Conservation (phyloP, 2,888 invertebrate species). For the Nephrocerus scutellatus region DNA sequence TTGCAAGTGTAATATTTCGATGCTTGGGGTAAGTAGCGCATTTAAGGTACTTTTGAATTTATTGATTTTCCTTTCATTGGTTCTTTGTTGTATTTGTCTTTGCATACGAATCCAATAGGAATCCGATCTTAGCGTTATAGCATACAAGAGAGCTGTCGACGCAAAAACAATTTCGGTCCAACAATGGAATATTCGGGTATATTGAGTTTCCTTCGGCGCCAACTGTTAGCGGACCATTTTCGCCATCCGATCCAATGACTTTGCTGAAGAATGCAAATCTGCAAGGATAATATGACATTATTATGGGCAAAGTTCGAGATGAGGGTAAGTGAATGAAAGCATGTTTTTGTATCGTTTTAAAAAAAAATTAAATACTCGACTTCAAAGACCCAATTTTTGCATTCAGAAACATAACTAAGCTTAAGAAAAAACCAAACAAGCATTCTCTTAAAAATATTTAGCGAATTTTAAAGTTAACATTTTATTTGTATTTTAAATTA, state of each 20-base stretch:
- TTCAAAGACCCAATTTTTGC: not conserved
- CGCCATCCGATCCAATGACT: constrained; percentile 79
- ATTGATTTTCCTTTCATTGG: not conserved
- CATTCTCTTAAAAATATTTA: no score
- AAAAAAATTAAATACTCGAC: not conserved
- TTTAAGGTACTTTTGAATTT: no score
- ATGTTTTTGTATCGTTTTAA: not conserved
- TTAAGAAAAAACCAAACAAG: no score
- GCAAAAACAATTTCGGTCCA: constrained; percentile 79
- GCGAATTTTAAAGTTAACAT: no score
- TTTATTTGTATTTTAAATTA: no score
- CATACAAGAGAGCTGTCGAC: constrained; percentile 84
- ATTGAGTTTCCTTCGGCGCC: constrained; percentile 86
- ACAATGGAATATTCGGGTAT: constrained; percentile 87
- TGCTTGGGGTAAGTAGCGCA: constrained; percentile 50
- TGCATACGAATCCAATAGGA: constrained; percentile 34
- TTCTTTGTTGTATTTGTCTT: not conserved
- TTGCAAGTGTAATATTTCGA: constrained; percentile 76
- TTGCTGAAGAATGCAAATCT: constrained; percentile 78
- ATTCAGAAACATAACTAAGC: not conserved
- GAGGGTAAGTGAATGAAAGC: constrained; percentile 62
- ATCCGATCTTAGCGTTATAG: constrained; percentile 71
- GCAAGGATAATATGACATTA: constrained; percentile 76
- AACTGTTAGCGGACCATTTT: constrained; percentile 82
- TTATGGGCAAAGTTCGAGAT: constrained; percentile 90